Conservation (phyloP, 2,888 invertebrate species). For the Hirtodrosophila alboralis region DNA sequence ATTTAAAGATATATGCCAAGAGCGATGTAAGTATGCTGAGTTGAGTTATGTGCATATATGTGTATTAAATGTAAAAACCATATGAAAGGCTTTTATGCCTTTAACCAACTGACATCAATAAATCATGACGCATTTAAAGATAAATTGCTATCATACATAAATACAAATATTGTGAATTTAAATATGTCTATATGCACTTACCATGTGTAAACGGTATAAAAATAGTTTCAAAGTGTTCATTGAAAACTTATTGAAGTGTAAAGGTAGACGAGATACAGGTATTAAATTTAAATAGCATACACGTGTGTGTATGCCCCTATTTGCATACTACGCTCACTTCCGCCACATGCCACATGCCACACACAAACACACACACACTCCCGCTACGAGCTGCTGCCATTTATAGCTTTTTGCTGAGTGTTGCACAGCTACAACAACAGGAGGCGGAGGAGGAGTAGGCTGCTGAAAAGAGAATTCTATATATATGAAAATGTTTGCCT, state of each 20-base stretch:
- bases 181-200: slow-evolving; percentile 28
- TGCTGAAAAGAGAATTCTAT: slow-evolving; percentile 37
- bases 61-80: slow-evolving; percentile 11
- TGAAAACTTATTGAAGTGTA: slow-evolving; percentile 73
- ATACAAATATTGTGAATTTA: too few species aligned
- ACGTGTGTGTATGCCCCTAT: slow-evolving; percentile 18
- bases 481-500: slow-evolving; percentile 35
- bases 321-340: slow-evolving; percentile 45
- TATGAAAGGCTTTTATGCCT: slow-evolving; percentile 28
- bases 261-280: slow-evolving; percentile 60
- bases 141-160: slow-evolving; percentile 45
- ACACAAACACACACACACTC: slow-evolving; percentile 4
- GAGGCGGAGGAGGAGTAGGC: neutral
- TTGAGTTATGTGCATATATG: slow-evolving; percentile 36
- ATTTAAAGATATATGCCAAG: slow-evolving; percentile 10
- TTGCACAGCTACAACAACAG: slow-evolving; percentile 23
- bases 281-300: slow-evolving; percentile 64
- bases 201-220: slow-evolving; percentile 70
- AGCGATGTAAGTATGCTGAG: neutral
- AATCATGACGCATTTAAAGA: slow-evolving; percentile 58
- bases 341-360: too few species aligned
- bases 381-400: slow-evolving; percentile 25
- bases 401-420: slow-evolving; percentile 37
- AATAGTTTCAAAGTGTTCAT: slow-evolving; percentile 78
- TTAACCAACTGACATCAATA: slow-evolving; percentile 50